Percentiles rank a stretch among this genome's conserved stretches.
Conservation (phyloP, 1,140 invertebrate species). For the Solenopsis fugax region DNA sequence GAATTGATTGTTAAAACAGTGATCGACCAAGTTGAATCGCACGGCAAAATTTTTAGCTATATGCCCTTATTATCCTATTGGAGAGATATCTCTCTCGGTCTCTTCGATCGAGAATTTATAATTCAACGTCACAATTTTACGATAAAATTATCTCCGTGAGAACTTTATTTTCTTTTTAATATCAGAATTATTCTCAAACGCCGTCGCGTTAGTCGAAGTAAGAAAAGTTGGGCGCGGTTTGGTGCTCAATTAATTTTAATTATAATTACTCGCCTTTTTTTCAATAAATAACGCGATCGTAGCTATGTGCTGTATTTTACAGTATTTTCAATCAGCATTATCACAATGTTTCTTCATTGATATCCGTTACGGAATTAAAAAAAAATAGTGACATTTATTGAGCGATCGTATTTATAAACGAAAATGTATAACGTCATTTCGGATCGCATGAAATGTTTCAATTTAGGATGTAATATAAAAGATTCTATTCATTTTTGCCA, state of each 20-base stretch:
- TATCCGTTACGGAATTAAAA: slow-evolving; percentile 37
- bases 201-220: not conserved
- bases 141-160: slow-evolving; percentile 2
- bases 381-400: slow-evolving; percentile 39
- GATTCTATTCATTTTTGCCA: not conserved
- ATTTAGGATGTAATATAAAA: not conserved
- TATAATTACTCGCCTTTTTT: slow-evolving; percentile 16
- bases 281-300: slow-evolving; percentile 10
- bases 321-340: slow-evolving; percentile 19
- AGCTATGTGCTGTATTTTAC: not conserved
- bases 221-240: not conserved
- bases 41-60: not conserved
- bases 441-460: slow-evolving; percentile 5
- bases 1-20: not conserved
- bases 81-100: not conserved
- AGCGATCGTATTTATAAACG: slow-evolving; percentile 32
- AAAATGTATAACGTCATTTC: slow-evolving; percentile 24
- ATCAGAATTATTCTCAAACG: not conserved
- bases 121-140: not conserved
- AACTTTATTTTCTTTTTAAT: slow-evolving; percentile 18
- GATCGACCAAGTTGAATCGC: not conserved
- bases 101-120: slow-evolving; percentile 21
- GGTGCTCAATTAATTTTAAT: slow-evolving; percentile 25
- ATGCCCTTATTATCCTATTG: not conserved
- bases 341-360: not conserved